Conservation (phyloP, 2,888 invertebrate species). For the Oscheius onirici region DNA sequence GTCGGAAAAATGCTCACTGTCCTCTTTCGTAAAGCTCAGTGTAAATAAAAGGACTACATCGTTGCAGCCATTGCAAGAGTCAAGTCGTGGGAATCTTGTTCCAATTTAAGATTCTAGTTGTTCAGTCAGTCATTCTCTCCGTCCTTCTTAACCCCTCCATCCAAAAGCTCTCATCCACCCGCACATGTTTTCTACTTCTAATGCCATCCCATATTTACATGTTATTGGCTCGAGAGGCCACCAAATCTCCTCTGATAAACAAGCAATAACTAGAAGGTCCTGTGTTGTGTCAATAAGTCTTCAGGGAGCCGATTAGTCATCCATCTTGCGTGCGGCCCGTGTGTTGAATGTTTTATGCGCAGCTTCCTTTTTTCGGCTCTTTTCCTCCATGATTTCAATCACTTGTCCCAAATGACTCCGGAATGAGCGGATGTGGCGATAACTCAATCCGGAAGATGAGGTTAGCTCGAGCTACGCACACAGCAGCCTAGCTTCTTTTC, state of each 20-base stretch:
- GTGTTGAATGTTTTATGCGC: slow-evolving; percentile 1
- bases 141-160: background rate
- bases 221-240: background rate
- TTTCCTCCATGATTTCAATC: background rate
- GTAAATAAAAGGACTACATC: too few species aligned
- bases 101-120: too few species aligned
- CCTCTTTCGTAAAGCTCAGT: background rate
- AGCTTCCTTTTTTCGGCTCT: slow-evolving; percentile 1
- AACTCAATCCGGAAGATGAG: slow-evolving; percentile 31
- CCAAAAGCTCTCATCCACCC: background rate
- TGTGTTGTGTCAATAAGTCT: background rate
- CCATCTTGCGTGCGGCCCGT: background rate
- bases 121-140: background rate
- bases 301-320: slow-evolving; percentile 14
- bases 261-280: too few species aligned
- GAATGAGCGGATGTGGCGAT: slow-evolving; percentile 24
- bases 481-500: too few species aligned
- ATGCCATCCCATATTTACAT: background rate
- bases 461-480: background rate
- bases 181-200: background rate
- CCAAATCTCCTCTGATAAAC: background rate
- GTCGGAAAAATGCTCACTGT: background rate
- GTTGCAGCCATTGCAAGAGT: background rate
- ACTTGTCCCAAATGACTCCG: background rate
- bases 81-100: background rate